Base-by-base conservation (phyloP, 2,113 vertebrate genomes). In the Ondatra zibethicus region DNA sequence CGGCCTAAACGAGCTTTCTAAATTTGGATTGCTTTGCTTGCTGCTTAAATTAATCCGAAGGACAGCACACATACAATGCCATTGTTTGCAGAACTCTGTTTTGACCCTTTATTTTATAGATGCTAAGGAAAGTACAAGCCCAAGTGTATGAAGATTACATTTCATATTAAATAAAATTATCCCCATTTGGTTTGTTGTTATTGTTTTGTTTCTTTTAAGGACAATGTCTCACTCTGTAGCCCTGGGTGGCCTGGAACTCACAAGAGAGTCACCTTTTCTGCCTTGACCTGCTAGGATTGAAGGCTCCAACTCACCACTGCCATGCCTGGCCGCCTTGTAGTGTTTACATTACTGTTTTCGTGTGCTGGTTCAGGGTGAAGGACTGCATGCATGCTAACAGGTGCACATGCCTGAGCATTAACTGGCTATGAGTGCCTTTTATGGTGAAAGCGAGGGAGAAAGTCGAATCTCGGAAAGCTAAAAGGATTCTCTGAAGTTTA, bases 11-110 rank as follows among this genome's bases (percentile, higher is more conserved):
- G 80, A 80, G 0, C 82, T 76, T 97, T 88, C 80, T 91, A 91
- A 77, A 88, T 96, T 55, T 81, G 72, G n/a, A 80, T 94, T 86
- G 55, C 47, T n/a, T 96, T 97, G 76, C 31, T 95, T 76, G 91
- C 27, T 91, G 36, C 84, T 91, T 76, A 27, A 21, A 84, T 93
- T 86, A 93, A 76, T 93, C n/a, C 65, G 42, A 87, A 92, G 84
- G 31, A 50, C 13, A n/a, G 90, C 14, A 45, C 7, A 23, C 68
- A 72, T 7, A 12, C 73, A 61, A 36, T 63, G 5, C 55, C 23
- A 5, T 75, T 31, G 93, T 88, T 66, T 47, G 52, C 73, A 47
- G 4, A 76, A 42, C 27, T 72, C 42, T 39, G 5, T 66, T 93
- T 94, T 85, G 55, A 63, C 68, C 17, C 4, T 92, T 90, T 45